Conservation (phyloP, 2,113 vertebrate genomes). For the Larimichthys crocea region DNA sequence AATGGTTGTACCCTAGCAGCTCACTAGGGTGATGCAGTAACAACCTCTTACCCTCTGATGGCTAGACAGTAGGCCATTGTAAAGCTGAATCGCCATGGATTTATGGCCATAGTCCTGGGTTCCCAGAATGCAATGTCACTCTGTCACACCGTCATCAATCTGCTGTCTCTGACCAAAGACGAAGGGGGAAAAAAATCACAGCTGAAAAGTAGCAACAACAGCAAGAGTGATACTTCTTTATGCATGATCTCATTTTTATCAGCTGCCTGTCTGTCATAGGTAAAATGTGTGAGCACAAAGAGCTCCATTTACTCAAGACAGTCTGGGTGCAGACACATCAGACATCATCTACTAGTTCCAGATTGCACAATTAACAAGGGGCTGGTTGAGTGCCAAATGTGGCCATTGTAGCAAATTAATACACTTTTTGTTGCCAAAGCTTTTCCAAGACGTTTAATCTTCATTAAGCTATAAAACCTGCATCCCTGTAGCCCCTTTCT, state of each 20-base stretch:
- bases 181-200: conserved; percentile 31
- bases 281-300: conserved; percentile 42
- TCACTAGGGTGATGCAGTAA: conserved; percentile 70
- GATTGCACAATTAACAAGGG: conserved; percentile 70
- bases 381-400: conserved; percentile 65
- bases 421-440: conserved; percentile 61
- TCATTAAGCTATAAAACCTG: conserved; percentile 65
- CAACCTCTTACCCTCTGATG: conserved; percentile 72
- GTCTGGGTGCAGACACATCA: conserved; percentile 32
- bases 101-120: conserved; percentile 74
- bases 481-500: conserved; percentile 12
- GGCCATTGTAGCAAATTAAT: conserved; percentile 66
- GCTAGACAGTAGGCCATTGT: conserved; percentile 81
- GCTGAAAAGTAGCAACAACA: conserved; percentile 47
- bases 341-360: conserved; percentile 58
- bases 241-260: conserved; percentile 67
- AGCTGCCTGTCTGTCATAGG: conserved; percentile 52
- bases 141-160: conserved; percentile 76
- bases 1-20: conserved; percentile 55
- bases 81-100: conserved; percentile 75
- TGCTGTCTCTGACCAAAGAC: conserved; percentile 65
- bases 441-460: conserved; percentile 68
- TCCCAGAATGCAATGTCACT: conserved; percentile 83
- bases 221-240: conserved; percentile 44
- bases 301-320: conserved; percentile 38